These are phyloP conservation scores for Macrocentrus cingulum DNA, from an alignment of 1,140 invertebrate genomes.

Conservation along the genomic window DNA sequence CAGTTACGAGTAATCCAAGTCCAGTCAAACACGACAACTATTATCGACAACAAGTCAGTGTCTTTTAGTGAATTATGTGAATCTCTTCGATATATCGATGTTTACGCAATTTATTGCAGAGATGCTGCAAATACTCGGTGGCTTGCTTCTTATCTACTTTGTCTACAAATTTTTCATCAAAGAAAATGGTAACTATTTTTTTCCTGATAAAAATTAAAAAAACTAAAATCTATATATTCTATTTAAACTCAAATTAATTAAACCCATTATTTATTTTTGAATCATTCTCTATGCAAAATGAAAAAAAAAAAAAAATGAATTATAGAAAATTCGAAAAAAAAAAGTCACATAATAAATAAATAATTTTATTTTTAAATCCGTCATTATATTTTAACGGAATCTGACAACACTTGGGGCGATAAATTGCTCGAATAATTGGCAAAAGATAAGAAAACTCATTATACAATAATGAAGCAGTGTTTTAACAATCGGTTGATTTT, in stretches of 20 bases:
- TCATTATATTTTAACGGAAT: too few species aligned
- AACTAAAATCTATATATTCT: too few species aligned
- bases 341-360: too few species aligned
- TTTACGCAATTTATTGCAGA: slow-evolving; percentile 46
- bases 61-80: slow-evolving; percentile 21
- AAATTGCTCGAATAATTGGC: too few species aligned
- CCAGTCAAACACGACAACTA: slow-evolving; percentile 8
- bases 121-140: slow-evolving; percentile 53
- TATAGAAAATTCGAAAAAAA: too few species aligned
- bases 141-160: slow-evolving; percentile 48
- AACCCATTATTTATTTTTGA: too few species aligned
- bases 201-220: too few species aligned
- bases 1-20: too few species aligned
- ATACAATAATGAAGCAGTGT: slow-evolving; percentile 1
- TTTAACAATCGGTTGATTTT: neutral
- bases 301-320: too few species aligned
- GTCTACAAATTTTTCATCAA: slow-evolving; percentile 46
- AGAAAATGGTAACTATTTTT: slow-evolving; percentile 52
- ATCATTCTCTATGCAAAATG: too few species aligned
- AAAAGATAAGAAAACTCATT: neutral
- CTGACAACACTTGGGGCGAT: neutral
- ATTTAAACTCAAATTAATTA: too few species aligned
- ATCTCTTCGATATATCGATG: slow-evolving; percentile 34
- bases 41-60: slow-evolving; percentile 1
- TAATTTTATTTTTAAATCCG: too few species aligned